phyloP scores from a whole-genome alignment of 53 echinoderm and acorn worm species.

The Zoroaster sp. region DNA sequence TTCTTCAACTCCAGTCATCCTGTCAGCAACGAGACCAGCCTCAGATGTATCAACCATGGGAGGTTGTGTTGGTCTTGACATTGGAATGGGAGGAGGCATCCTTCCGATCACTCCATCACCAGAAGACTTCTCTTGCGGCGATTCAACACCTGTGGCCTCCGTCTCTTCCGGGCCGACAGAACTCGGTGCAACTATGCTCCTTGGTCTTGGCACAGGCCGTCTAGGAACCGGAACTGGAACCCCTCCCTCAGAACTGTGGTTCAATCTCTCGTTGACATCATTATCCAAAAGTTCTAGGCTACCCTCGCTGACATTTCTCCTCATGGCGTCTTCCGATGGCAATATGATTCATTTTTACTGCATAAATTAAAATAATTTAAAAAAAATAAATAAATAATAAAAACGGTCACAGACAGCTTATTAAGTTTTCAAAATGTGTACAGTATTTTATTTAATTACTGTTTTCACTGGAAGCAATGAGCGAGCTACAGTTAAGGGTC shows the following conservation, averaged over 20 bases:
- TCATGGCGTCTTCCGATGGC: neutral
- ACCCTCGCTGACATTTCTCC: constrained; percentile 22
- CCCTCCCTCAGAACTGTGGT: neutral
- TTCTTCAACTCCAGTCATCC: constrained; percentile 4
- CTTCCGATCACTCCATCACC: neutral
- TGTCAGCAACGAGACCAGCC: neutral
- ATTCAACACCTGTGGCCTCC: neutral
- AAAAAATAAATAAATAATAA: no score
- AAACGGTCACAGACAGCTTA: no score
- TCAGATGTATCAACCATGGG: neutral
- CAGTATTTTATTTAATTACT: no score
- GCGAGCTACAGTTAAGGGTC: no score
- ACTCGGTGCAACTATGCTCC: constrained; percentile 39
- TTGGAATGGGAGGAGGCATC: neutral
- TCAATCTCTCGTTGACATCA: constrained; percentile 44
- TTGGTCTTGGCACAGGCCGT: constrained; percentile 67
- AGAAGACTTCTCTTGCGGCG: neutral
- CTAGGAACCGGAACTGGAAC: constrained; percentile 43
- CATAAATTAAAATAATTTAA: no score
- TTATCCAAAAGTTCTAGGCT: constrained; percentile 37
- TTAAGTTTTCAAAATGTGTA: no score
- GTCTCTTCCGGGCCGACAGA: neutral
- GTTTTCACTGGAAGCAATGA: no score
- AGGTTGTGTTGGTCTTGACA: neutral
- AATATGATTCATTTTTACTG: no score